These are phyloP conservation scores for Petrolisthes cinctipes DNA, from an alignment of 2,888 invertebrate genomes.

Conservation along the genomic window DNA sequence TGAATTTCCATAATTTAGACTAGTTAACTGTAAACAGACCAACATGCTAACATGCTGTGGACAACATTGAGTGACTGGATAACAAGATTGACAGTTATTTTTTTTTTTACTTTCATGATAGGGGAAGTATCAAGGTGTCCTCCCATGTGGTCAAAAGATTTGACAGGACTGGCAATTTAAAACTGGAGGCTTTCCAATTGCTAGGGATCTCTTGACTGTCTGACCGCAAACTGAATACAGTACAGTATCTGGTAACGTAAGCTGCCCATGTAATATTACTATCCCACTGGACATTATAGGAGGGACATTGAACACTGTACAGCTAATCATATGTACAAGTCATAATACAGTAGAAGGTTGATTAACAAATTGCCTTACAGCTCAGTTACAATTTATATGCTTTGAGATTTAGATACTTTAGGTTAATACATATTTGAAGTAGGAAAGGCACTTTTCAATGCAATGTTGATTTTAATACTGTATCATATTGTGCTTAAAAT, in stretches of 20 bases:
- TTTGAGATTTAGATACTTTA: slow-evolving; percentile 40
- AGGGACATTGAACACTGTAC: slow-evolving; percentile 39
- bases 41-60: slow-evolving; percentile 55
- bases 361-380: slow-evolving; percentile 30
- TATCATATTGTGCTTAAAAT: slow-evolving; percentile 50
- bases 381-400: slow-evolving; percentile 32
- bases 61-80: slow-evolving; percentile 54
- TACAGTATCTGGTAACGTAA: slow-evolving; percentile 23
- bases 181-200: background rate
- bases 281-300: slow-evolving; percentile 28
- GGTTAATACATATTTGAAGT: slow-evolving; percentile 44
- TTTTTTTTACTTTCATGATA: no score
- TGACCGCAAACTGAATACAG: slow-evolving; percentile 16
- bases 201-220: background rate
- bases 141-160: no score
- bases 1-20: slow-evolving; percentile 50
- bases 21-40: slow-evolving; percentile 59
- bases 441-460: slow-evolving; percentile 60
- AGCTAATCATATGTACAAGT: slow-evolving; percentile 45
- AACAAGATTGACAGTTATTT: slow-evolving; percentile 45
- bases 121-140: no score
- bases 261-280: slow-evolving; percentile 37
- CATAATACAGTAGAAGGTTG: slow-evolving; percentile 38
- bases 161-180: background rate
- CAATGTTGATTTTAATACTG: slow-evolving; percentile 47